Evolutionary conservation across 2,113 vertebrate species (phyloP).

Genomic region (Periophthalmodon schlosseri): DNA sequence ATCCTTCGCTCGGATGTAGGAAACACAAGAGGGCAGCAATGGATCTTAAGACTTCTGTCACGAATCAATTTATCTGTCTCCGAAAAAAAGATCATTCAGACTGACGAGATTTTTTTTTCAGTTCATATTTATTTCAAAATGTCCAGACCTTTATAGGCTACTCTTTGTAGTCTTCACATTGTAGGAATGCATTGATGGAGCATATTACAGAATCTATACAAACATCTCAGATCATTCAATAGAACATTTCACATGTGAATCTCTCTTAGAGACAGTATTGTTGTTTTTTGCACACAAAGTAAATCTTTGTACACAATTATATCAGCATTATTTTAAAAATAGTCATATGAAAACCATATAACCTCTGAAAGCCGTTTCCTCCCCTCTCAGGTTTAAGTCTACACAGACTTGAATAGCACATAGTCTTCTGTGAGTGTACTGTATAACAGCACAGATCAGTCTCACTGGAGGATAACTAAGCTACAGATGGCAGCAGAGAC

Average conservation of each 20-base stretch:
- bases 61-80: background rate
- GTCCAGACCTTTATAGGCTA: slow-evolving; percentile 59
- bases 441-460: slow-evolving; percentile 60
- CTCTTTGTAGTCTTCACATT: slow-evolving; percentile 55
- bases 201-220: slow-evolving; percentile 60
- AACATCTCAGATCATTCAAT: slow-evolving; percentile 78
- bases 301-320: slow-evolving; percentile 78
- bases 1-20: background rate
- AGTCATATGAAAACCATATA: slow-evolving; percentile 77
- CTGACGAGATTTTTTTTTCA: background rate
- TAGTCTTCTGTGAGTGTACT: slow-evolving; percentile 50
- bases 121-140: slow-evolving; percentile 12
- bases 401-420: slow-evolving; percentile 68
- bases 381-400: slow-evolving; percentile 62
- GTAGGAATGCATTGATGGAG: slow-evolving; percentile 52
- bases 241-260: slow-evolving; percentile 80
- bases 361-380: slow-evolving; percentile 41
- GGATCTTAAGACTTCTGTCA: background rate
- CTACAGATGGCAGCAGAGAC: slow-evolving; percentile 52
- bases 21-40: slow-evolving; percentile 54
- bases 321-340: slow-evolving; percentile 72
- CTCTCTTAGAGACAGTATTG: slow-evolving; percentile 82
- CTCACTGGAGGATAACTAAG: slow-evolving; percentile 47
- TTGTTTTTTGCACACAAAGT: slow-evolving; percentile 78
- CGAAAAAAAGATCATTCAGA: background rate